Base-by-base conservation (phyloP, 2,888 invertebrate species). In the Sturmia bella region DNA sequence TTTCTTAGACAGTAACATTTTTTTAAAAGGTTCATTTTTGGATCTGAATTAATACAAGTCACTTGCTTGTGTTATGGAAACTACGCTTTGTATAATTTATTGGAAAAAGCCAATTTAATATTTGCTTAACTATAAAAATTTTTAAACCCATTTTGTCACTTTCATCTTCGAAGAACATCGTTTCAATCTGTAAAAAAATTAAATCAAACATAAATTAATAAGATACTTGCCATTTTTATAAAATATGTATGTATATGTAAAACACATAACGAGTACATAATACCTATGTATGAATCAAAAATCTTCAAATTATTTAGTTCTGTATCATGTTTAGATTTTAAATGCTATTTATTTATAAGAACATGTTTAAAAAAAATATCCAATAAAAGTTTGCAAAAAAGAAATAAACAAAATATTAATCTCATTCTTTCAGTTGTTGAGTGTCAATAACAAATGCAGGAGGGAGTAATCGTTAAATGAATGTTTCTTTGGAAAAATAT, bases 211-310 rank as follows among this genome's bases (percentile, higher is more conserved):
- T 32, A n/a, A 39, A 39, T 72, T 59, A 27, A 66, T 41, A 39
- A 73, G 54, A 45, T 50, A 69, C 63, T 81, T 82, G 81, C 78
- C 81, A 82, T 82, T 77, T 82, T 64, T 76, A 75, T 50, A 43
- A 43, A 50, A 32, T 52, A 48, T n/a, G n/a, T n/a, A n/a, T n/a
- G n/a, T n/a, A n/a, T n/a, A n/a, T n/a, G n/a, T 48, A 50, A 27
- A 32, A 32, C 32, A 7, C 32, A 32, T 9, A 32, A 32, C 7
- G 9, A 32, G 1, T 7, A 32, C 5, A 27, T 11, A 43, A 37
- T 76, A 68, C 52, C 17, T 50, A 48, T 57, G 32, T 73, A 75
- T 32, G 32, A 61, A 56, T 48, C 17, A 48, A 41, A 21, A 59
- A 41, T 32, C 5, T 43, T 24, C 50, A 56, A 13, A 15, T 48